Base-by-base conservation (phyloP, 2,888 invertebrate genomes). In the Trichogramma dendrolimi region DNA sequence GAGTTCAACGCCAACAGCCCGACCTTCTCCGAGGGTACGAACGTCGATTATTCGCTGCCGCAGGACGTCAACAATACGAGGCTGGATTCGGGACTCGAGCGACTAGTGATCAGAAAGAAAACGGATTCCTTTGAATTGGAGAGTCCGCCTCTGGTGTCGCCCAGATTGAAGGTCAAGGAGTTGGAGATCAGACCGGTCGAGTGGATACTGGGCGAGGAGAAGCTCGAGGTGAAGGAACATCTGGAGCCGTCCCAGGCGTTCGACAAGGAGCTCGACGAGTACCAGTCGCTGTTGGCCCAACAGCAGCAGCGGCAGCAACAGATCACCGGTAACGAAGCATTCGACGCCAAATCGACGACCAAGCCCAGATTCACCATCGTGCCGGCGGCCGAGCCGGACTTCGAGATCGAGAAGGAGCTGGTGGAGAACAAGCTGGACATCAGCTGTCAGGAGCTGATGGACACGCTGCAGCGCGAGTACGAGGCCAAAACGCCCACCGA, bases 151-250 rank as follows among this genome's bases (percentile, higher is more conserved):
- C 58, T 78, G 49, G 60, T 76, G 1, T 78, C 78, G 0, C 77
- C 78, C 1, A 73, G 72, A 48, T 55, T 70, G 4, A 77, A 72
- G 58, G 66, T 75, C 2, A 73, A 71, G 8, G 77, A 74, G 4
- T 66, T 79, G 4, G 78, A 79, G 41, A 77, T 79, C 44, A 73
- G 75, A 39, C 75, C 76, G 0, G 73, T 73, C 2, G 69, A 75
- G 27, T 79, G 79, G 79, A 76, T 75, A 76, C 79, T 79, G 39
- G 79, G 79, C 0, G 78, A 79, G 43, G 77, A 79, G 57, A 79
- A 79, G 64, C 78, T 79, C 41, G 78, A 77, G 55, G 76, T 79
- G 58, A 70, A 74, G 0, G 79, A 79, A 55, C 69, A 71, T 0
- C 39, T 79, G 1, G 71, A 79, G 14, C 79, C 78, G 1, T 78